Percentiles rank a stretch among this genome's conserved stretches.
Conservation (phyloP, 1,140 invertebrate genomes). For the Apocrypta bakeri region DNA sequence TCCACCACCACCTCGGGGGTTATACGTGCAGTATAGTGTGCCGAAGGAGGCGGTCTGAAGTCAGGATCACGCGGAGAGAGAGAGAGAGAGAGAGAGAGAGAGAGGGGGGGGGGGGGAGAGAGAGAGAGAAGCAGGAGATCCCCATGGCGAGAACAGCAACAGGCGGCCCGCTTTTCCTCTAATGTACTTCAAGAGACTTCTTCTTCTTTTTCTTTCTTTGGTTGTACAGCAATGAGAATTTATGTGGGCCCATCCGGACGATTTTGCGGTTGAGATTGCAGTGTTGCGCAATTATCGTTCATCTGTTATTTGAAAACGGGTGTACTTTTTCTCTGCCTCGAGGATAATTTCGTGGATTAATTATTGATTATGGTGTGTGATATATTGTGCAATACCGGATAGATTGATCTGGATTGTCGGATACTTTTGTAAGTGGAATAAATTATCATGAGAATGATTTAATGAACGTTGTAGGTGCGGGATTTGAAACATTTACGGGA, state of each 20-base stretch:
- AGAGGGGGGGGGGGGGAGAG: neutral
- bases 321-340: neutral
- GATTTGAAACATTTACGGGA: conserved; percentile 36
- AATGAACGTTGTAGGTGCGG: conserved; percentile 7
- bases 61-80: conserved; percentile 19
- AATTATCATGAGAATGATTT: conserved; percentile 32
- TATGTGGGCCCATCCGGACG: conserved; percentile 34
- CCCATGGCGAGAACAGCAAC: conserved; percentile 42
- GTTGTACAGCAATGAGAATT: conserved; percentile 43
- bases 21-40: neutral
- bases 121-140: neutral
- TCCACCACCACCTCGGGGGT: conserved; percentile 35
- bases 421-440: conserved; percentile 27
- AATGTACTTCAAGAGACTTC: conserved; percentile 18
- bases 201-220: conserved; percentile 1
- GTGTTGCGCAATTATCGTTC: conserved; percentile 13
- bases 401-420: neutral
- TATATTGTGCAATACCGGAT: neutral
- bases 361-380: neutral
- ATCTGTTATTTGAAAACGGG: neutral
- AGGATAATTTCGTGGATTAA: neutral
- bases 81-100: conserved; percentile 9
- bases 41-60: conserved; percentile 19
- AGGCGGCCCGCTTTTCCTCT: conserved; percentile 47
- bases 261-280: conserved; percentile 4